A percentile compares a stretch with the other conserved stretches of the same genome.
Evolutionary conservation across 2,113 vertebrate species (phyloP).

Genomic region (Syrmaticus mikado): DNA sequence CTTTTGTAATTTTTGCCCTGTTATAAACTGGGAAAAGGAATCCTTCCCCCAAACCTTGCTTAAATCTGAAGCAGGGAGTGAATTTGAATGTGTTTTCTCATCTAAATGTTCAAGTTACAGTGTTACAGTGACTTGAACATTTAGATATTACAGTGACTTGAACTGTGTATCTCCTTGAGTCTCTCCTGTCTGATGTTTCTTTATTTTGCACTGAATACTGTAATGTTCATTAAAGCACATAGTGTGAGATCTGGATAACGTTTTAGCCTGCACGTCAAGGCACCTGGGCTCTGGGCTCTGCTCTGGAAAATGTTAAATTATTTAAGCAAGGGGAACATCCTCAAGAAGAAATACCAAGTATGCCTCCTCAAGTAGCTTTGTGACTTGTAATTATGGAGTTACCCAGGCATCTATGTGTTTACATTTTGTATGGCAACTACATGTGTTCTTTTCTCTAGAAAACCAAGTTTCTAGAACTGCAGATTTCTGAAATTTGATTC

Average conservation of each 20-base stretch:
- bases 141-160: too few species aligned
- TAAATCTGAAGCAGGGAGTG: neutral
- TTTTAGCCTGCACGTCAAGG: neutral
- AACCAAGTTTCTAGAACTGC: neutral
- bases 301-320: neutral
- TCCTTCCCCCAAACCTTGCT: neutral
- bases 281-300: neutral
- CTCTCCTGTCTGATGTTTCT: neutral
- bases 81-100: neutral
- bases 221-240: neutral
- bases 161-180: neutral
- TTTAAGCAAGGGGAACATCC: neutral
- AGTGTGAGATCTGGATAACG: neutral
- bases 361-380: neutral
- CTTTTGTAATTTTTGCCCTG: neutral
- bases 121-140: too few species aligned
- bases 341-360: neutral
- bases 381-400: neutral
- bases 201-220: neutral
- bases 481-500: neutral
- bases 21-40: neutral
- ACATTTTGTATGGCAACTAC: neutral
- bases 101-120: fast-evolving
- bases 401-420: neutral
- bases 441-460: neutral